A percentile compares a stretch with the other conserved stretches of the same genome.
Evolutionary conservation across 2,797 vertebrate genomes (phyloP).

Genomic region (Lophius americanus): DNA sequence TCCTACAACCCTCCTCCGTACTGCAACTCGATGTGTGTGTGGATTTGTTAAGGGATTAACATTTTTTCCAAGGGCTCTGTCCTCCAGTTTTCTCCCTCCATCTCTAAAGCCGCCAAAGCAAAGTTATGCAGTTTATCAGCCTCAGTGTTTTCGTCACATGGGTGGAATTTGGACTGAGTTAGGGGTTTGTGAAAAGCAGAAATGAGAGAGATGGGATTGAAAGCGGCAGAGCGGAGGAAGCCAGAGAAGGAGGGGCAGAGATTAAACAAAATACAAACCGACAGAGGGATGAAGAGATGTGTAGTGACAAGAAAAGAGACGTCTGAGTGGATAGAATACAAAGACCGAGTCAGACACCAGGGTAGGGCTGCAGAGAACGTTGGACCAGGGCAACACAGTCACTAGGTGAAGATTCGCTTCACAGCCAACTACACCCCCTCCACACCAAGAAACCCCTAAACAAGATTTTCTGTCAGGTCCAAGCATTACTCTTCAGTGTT

Average conservation of each 20-base stretch:
- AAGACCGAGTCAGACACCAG: conserved; percentile 46
- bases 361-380: conserved; percentile 40
- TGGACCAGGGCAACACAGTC: conserved; percentile 50
- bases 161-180: conserved; percentile 56
- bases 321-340: conserved; percentile 57
- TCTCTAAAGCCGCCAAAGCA: conserved; percentile 59
- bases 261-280: conserved; percentile 82
- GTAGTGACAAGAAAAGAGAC: conserved; percentile 74
- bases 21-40: conserved; percentile 68
- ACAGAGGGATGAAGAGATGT: conserved; percentile 81
- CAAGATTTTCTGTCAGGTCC: conserved; percentile 50
- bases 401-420: conserved; percentile 61
- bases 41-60: conserved; percentile 79
- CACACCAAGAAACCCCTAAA: conserved; percentile 55
- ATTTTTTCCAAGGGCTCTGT: conserved; percentile 57
- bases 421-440: conserved; percentile 54
- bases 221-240: conserved; percentile 80
- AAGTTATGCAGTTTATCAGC: conserved; percentile 62
- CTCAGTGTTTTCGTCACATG: conserved; percentile 49
- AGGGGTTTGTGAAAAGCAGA: conserved; percentile 26
- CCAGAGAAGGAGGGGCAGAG: conserved; percentile 74
- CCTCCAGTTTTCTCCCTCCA: conserved; percentile 29
- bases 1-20: conserved; percentile 28
- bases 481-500: conserved; percentile 18
- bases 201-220: conserved; percentile 71